Conservation (phyloP, 2,113 vertebrate genomes). For the Hippoglossus stenolepis region DNA sequence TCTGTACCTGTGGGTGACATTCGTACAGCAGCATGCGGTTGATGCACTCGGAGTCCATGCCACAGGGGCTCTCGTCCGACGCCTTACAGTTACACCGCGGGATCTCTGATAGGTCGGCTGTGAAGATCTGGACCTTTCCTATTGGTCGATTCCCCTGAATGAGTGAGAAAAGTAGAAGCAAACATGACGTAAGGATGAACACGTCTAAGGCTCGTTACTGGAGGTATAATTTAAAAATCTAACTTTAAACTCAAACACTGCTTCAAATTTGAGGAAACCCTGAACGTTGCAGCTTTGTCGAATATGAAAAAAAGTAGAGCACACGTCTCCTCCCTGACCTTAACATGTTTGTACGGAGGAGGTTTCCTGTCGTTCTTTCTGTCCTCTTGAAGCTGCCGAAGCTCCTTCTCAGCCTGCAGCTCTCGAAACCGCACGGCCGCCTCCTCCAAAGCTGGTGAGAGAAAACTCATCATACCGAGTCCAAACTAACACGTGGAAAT, state of each 20-base stretch:
- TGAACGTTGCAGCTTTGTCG: too few species aligned
- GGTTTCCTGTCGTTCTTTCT: slow-evolving; percentile 96
- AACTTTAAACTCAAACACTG: too few species aligned
- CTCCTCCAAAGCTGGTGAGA: slow-evolving; percentile 90
- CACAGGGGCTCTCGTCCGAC: slow-evolving; percentile 93
- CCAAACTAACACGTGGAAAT: background rate
- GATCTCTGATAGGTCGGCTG: slow-evolving; percentile 94
- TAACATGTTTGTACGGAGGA: slow-evolving; percentile 96
- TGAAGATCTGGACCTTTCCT: slow-evolving; percentile 97
- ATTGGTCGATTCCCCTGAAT: slow-evolving; percentile 93
- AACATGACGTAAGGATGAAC: background rate
- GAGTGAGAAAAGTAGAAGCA: background rate
- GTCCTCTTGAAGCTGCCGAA: slow-evolving; percentile 96
- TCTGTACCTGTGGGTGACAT: slow-evolving; percentile 90
- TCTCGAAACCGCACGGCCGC: slow-evolving; percentile 94
- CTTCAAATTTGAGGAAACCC: too few species aligned
- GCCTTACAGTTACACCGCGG: slow-evolving; percentile 97
- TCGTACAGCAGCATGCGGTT: slow-evolving; percentile 99
- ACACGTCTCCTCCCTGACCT: slow-evolving; percentile 45
- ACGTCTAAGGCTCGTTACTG: too few species aligned
- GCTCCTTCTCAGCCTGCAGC: slow-evolving; percentile 94
- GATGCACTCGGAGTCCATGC: slow-evolving; percentile 96
- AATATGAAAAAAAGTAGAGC: background rate
- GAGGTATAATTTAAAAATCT: too few species aligned
- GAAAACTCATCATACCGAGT: background rate